Base-by-base conservation (phyloP, 2,888 invertebrate genomes). In the Branchipolynoe longqiensis region DNA sequence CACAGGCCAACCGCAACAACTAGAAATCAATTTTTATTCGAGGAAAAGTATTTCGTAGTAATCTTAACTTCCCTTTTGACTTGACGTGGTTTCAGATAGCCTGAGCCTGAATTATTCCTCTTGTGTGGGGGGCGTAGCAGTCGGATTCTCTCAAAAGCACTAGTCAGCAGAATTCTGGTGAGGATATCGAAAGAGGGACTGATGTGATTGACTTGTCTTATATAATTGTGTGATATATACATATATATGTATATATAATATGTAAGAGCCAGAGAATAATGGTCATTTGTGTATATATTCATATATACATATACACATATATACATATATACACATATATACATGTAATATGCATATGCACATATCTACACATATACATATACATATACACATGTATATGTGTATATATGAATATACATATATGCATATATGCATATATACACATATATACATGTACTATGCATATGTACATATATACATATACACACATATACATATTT, bases 11-110 rank as follows among this genome's bases (percentile, higher is more conserved):
- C 2, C 1, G 25, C 12, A 62, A 12, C 62, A 62, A 62, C 62
- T 62, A 62, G 62, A 62, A 62, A 62, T 22, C 31, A 62, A 28
- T 62, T n/a, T n/a, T 31, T 62, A 62, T 31, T 62, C 62, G 62
- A 69, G 38, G 69, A 69, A 38, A 69, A 69, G 38, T 69, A 69
- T 33, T 69, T 38, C 38, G 38, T n/a, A n/a, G n/a, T 78, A 78
- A 78, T 54, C 54, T 78, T 82, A 69, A 85, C 85, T 85, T 85
- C 82, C 85, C 85, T 85, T 85, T 64, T 85, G 25, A 62, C 85
- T 41, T 81, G 82, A 54, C 85, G 58, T 38, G 85, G 85, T 58
- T 69, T 85, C 25, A 85, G 73, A 73, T 85, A 85, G 1, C 85
- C 85, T 38, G 85, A 85, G 1, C 85, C 85, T 38, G 85, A 83